These are phyloP conservation scores for Chrysemys picta DNA, from an alignment of 2,113 vertebrate species.

Conservation along the genomic window DNA sequence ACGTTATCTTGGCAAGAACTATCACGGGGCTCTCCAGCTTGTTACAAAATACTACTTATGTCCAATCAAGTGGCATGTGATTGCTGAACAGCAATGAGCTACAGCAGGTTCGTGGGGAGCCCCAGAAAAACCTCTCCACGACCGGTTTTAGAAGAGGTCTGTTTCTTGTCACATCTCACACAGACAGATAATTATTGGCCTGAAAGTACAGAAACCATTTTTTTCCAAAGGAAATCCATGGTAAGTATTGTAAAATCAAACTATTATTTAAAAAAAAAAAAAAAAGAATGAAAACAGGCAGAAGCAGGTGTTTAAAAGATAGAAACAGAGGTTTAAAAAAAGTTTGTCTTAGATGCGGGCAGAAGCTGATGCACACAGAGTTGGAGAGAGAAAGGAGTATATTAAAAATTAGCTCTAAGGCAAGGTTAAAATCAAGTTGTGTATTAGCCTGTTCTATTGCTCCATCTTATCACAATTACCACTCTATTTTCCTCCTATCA, in stretches of 20 bases:
- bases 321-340: neutral
- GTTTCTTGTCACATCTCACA: conserved; percentile 53
- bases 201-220: conserved; percentile 62
- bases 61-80: conserved; percentile 39
- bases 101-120: conserved; percentile 27
- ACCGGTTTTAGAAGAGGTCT: conserved; percentile 37
- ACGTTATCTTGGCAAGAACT: neutral
- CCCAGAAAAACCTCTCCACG: conserved; percentile 34
- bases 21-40: neutral
- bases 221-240: neutral
- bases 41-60: conserved; percentile 48
- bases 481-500: neutral
- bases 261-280: neutral
- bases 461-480: neutral
- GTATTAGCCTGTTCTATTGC: neutral
- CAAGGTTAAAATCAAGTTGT: neutral
- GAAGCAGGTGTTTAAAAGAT: neutral
- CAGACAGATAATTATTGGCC: conserved; percentile 46
- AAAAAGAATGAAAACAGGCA: neutral
- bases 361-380: neutral
- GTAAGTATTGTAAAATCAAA: neutral
- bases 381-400: neutral
- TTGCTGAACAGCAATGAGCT: conserved; percentile 33
- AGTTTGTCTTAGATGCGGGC: neutral
- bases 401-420: neutral